Evolutionary conservation across 2,888 invertebrate species (phyloP), one percentile per base, ranked within the genome.

Genomic region (Drosophila robusta): DNA sequence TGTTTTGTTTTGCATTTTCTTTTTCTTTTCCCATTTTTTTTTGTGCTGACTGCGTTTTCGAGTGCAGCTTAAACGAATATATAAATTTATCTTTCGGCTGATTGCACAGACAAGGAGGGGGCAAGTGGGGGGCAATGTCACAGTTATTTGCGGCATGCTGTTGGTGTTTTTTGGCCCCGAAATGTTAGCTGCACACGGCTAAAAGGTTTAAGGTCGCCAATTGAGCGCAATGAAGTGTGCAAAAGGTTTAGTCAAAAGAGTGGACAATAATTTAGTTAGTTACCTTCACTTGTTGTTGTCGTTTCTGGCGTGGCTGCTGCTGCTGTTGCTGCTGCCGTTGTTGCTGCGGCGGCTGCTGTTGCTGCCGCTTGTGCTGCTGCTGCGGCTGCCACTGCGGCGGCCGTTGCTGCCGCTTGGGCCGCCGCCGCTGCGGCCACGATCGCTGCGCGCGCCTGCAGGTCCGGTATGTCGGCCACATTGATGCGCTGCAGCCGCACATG

Each of bases 381-480:
- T 5, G 46, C 34, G 39, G 67, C 47, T 32, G 69, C 51, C 4
- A 47, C 42, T 0, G 62, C 46, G 2, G 67, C 66, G 1, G 65
- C 67, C 4, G 4, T 14, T 36, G 41, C 68, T 5, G 57, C 57
- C 11, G 62, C 58, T 2, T 75, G 54, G 3, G 64, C 49, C 7
- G 65, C 52, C 34, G 66, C 67, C 18, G 75, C 74, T 4, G 73
- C 75, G 3, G 63, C 56, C 0, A 62, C 61, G 0, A 55, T 64
- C 1, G 66, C 68, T 0, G 66, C 71, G 0, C 54, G 47, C 4
- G 60, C 44, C 34, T 64, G 47, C 87, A 91, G 82, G 71, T 89
- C 80, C 70, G 91, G 90, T 52, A 92, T 90, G 51, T 92, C 90
- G 67, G 89, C 91, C 74, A 92, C 75, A 84, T 91, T 91, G 71